Base-by-base conservation (phyloP, 1,140 invertebrate genomes). In the Piezodorus guildinii region DNA sequence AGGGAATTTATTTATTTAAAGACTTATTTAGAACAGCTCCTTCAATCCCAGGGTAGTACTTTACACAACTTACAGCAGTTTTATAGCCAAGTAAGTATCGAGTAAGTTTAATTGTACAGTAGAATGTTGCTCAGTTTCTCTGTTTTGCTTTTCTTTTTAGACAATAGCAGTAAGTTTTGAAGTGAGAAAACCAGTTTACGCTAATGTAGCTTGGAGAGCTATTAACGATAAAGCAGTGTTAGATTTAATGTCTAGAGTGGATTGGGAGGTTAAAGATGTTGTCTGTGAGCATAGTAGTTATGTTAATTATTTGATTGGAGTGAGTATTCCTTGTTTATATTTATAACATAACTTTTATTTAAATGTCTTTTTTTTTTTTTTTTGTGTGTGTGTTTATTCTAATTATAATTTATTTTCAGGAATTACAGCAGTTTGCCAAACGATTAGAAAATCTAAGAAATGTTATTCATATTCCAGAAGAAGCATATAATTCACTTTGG, bases 241-340 rank as follows among this genome's bases (percentile, higher is more conserved):
- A 10, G 78, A 82, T 56, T 78, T 84, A n/a, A 96, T 99, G 86
- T 83, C 82, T 5, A 88, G 87, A 77, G 93, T 96, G 2, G 89
- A 92, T 74, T 99, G 96, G 96, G 94, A 98, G 73, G 84, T 98
- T 0, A 87, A 85, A 73, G 92, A 96, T 71, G 91, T 99, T 0
- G 94, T 92, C 78, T 94, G 91, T 23, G 90, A 97, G 70, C 96
- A 99, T 73, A 96, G 90, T 72, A 75, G 78, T 14, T 99, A 99
- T 74, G 85, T 90, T 19, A 87, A 91, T 71, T 78, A 83, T 68
- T 75, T 90, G 64, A 74, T 85, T 65, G 71, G 81, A 68, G 83
- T 84, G 75, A 73, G 76, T 71, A 43, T 43, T n/a, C 6, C 15
- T 51, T 46, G 21, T 46, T 62, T 46, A 43, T 62, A 30, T 51